Conservation (phyloP, 2,113 vertebrate genomes). For the Camelus bactrianus region DNA sequence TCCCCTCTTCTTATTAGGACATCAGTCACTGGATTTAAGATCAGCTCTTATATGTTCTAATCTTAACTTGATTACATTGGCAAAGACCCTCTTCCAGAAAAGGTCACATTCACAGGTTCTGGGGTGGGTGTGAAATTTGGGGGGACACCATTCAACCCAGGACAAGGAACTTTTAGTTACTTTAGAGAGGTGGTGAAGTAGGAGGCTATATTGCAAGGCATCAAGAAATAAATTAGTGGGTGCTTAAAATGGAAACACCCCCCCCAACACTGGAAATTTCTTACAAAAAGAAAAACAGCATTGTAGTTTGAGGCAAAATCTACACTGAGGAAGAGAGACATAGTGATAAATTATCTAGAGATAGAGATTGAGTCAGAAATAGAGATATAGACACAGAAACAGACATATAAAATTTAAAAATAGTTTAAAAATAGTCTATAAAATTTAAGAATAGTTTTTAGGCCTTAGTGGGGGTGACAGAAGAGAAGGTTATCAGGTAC, state of each 20-base stretch:
- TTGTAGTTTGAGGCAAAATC: neutral
- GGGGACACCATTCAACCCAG: neutral
- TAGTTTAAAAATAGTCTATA: neutral
- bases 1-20: neutral
- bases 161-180: neutral
- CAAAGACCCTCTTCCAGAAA: neutral
- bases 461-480: neutral
- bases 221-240: neutral
- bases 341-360: neutral
- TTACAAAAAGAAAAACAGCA: conserved; percentile 29
- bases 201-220: neutral
- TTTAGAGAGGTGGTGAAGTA: neutral
- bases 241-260: neutral
- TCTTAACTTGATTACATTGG: neutral
- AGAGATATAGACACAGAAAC: neutral
- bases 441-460: neutral
- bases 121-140: neutral
- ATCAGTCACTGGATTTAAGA: neutral
- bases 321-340: neutral
- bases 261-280: neutral
- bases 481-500: neutral
- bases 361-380: neutral
- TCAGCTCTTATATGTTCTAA: neutral
- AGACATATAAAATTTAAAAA: neutral
- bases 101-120: neutral